A percentile compares a stretch with the other conserved stretches of the same genome.
phyloP scores from a whole-genome alignment of 2,888 invertebrate genomes.

The Eurytoma californica region DNA sequence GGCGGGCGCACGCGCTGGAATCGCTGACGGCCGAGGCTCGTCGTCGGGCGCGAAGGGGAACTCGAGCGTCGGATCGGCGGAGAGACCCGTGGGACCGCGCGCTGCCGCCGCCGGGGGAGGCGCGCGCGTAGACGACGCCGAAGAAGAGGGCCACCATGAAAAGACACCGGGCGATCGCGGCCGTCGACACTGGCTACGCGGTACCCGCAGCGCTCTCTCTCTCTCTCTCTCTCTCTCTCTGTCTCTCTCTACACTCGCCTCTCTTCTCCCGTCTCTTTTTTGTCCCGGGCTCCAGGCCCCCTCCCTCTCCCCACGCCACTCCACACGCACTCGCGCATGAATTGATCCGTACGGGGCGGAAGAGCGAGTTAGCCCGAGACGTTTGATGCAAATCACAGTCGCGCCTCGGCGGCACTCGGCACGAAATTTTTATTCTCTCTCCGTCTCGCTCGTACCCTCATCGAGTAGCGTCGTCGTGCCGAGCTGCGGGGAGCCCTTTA shows the following conservation, averaged over 20 bases:
- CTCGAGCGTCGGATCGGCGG: not conserved
- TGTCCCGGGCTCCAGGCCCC: not conserved
- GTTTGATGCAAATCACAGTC: conserved; percentile 44
- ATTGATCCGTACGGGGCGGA: conserved; percentile 48
- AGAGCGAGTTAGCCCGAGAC: conserved; percentile 50
- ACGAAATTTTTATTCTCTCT: conserved; percentile 13
- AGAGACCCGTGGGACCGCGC: conserved; percentile 43
- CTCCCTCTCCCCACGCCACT: not conserved
- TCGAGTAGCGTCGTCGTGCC: conserved; percentile 36
- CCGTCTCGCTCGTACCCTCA: conserved; percentile 15
- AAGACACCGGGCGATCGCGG: conserved; percentile 30
- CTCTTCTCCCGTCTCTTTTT: not conserved
- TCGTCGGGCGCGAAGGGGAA: not conserved
- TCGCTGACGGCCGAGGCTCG: not conserved
- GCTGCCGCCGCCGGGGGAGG: not conserved
- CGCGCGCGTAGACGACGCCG: not conserved
- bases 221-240: not conserved
- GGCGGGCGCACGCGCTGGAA: not conserved
- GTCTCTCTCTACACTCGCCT: not conserved
- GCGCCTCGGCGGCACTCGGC: not conserved
- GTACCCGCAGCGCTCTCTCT: conserved; percentile 19
- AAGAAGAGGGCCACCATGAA: conserved; percentile 32
- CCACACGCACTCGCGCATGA: conserved; percentile 20
- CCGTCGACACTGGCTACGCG: conserved; percentile 6
- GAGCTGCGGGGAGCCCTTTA: conserved; percentile 16